Base-by-base conservation (phyloP, 2,888 invertebrate genomes). In the Pegoplata infirma region DNA sequence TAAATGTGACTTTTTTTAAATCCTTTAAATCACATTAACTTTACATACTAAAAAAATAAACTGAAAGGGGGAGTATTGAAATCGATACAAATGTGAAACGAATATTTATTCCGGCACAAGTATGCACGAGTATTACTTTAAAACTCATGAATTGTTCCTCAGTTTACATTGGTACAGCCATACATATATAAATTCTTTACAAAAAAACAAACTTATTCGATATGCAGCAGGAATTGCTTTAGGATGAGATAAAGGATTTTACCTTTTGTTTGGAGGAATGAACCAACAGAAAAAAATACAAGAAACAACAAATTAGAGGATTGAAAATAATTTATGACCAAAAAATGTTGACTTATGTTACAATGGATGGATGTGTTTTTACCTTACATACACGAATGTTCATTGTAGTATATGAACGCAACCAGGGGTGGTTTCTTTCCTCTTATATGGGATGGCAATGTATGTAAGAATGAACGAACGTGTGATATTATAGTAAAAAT, bases 221-320 rank as follows among this genome's bases (percentile, higher is more conserved):
- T 69, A 55, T 74, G 71, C 49, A 71, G 71, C 32, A 71, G 75
- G 47, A 75, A 71, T 71, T 53, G 28, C 59, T 78, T 78, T 49
- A 61, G 64, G 49, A 71, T 71, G 81, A 58, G 66, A 80, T 80
- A 85, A 85, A 85, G 85, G 85, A 84, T 84, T 86, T 82, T 82
- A 85, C 85, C 83, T 85, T 85, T 82, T 82, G 82, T 73, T n/a
- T 75, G 61, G 19, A 59, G 44, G 55, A 49, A 68, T 49, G 36
- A 47, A 63, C 16, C 28, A 28, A 67, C 16, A 71, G 49, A 64
- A 40, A n/a, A n/a, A n/a, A n/a, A 58, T 10, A 56, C 8, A 64
- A 28, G 7, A 51, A 81, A 82, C 82, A 84, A 83, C 85, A 87
- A 87, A 87, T 87, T 87, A 86, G 85, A 85, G 87, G 87, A 87